These are phyloP conservation scores for Macrosteles quadrilineatus DNA, from an alignment of 1,140 invertebrate species.

Conservation along the genomic window DNA sequence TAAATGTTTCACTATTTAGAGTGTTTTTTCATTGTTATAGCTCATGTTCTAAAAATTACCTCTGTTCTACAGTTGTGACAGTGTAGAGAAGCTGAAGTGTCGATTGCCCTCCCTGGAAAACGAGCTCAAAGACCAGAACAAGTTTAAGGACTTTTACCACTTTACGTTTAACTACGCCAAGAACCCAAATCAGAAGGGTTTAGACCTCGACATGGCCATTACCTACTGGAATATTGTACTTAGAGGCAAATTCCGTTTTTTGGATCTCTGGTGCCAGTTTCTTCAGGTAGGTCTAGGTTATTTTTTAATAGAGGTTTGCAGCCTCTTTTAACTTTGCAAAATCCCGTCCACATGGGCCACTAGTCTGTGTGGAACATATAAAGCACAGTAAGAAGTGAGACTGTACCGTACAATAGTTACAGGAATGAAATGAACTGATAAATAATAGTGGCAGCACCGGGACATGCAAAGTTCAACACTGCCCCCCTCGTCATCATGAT, in stretches of 20 bases:
- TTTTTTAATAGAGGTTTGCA: no score
- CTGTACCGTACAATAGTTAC: no score
- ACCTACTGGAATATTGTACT: constrained; percentile 99
- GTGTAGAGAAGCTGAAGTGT: constrained; percentile 87
- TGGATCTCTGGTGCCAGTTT: constrained; percentile 93
- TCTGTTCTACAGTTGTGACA: constrained; percentile 72
- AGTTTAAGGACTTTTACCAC: constrained; percentile 98
- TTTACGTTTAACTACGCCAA: constrained; percentile 99
- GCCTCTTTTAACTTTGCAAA: no score
- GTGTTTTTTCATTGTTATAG: constrained; percentile 6
- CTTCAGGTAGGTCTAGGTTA: constrained; percentile 88
- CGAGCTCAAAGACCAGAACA: constrained; percentile 83
- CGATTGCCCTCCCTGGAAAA: constrained; percentile 80
- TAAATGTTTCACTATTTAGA: no score
- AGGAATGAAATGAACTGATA: no score
- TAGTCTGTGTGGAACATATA: no score
- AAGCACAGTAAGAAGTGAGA: no score
- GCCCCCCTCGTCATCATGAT: no score
- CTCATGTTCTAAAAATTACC: constrained; percentile 34
- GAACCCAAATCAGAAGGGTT: constrained; percentile 93
- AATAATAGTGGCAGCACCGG: no score
- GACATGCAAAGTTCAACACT: no score
- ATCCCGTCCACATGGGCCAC: no score
- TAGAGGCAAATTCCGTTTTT: constrained; percentile 86
- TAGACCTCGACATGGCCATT: constrained; percentile 97